These are phyloP conservation scores for Lethrus apterus DNA, from an alignment of 1,140 invertebrate species.

Conservation along the genomic window DNA sequence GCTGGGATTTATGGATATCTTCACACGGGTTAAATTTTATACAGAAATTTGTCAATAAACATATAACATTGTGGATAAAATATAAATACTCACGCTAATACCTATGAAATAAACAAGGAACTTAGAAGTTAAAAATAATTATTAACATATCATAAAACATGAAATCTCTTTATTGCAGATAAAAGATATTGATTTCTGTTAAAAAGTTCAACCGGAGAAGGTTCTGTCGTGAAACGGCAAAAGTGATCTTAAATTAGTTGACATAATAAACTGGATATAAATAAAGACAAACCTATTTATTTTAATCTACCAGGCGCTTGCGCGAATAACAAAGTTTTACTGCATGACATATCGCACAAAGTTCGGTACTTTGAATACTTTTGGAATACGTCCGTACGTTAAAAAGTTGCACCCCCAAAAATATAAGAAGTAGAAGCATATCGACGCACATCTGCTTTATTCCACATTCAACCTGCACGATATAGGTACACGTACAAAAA, in stretches of 20 bases:
- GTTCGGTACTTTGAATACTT: slow-evolving; percentile 10
- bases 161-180: no score
- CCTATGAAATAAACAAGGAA: no score
- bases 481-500: background rate
- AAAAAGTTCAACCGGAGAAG: no score
- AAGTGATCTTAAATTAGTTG: slow-evolving; percentile 11
- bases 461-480: slow-evolving; percentile 7
- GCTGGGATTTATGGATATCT: no score
- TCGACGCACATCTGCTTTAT: background rate
- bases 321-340: slow-evolving; percentile 12
- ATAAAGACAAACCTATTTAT: slow-evolving; percentile 13
- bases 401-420: slow-evolving; percentile 11
- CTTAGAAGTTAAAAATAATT: no score
- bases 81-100: no score
- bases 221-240: no score
- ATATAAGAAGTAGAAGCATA: background rate
- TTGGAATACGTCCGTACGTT: slow-evolving; percentile 5
- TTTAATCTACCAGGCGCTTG: slow-evolving; percentile 12
- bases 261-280: slow-evolving; percentile 14
- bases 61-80: no score
- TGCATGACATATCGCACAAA: slow-evolving; percentile 12
- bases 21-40: no score
- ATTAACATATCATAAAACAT: no score
- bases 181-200: no score
- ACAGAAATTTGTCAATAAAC: no score